Percentiles rank a stretch among this genome's conserved stretches.
Conservation (phyloP, 37 sponge, comb jelly and placozoan genomes). For the Halichondria panicea region DNA sequence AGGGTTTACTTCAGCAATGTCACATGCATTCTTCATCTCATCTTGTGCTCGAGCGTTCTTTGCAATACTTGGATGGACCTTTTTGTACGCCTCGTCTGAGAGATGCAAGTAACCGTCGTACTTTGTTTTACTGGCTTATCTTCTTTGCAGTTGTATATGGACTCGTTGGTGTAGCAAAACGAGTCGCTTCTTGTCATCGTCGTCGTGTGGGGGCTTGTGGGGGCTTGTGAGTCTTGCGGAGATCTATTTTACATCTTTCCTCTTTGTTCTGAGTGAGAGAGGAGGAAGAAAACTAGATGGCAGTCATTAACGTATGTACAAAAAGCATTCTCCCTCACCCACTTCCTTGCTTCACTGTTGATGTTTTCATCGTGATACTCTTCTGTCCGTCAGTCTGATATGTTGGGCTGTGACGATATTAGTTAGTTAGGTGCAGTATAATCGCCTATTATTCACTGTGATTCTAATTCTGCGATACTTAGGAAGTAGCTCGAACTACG, state of each 20-base stretch:
- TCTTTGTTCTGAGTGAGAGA: constrained; percentile 22
- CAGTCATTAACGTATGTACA: constrained; percentile 14
- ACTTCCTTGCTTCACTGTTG: background rate
- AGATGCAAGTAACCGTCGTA: background rate
- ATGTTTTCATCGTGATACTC: background rate
- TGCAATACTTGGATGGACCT: background rate
- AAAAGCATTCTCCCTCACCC: constrained; percentile 8
- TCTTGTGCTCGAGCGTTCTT: background rate
- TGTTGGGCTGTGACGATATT: too few species aligned
- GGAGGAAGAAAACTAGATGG: constrained; percentile 13
- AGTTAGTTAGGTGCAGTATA: too few species aligned
- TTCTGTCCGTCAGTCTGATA: too few species aligned
- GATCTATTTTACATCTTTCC: constrained; percentile 7
- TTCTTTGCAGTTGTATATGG: constrained; percentile 28
- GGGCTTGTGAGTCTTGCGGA: constrained; percentile 2
- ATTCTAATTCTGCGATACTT: too few species aligned
- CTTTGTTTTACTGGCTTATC: constrained; percentile 3
- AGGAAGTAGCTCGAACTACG: too few species aligned
- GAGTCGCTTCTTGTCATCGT: constrained; percentile 1
- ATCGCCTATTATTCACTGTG: too few species aligned
- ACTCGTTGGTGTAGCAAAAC: constrained; percentile 48
- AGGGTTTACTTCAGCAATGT: background rate
- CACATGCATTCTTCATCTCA: background rate
- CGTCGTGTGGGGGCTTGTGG: background rate
- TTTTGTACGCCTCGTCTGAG: background rate